Evolutionary conservation across 2,888 invertebrate species (phyloP), one percentile per base, ranked within the genome.

Genomic region (Dasysyrphus albostriatus): DNA sequence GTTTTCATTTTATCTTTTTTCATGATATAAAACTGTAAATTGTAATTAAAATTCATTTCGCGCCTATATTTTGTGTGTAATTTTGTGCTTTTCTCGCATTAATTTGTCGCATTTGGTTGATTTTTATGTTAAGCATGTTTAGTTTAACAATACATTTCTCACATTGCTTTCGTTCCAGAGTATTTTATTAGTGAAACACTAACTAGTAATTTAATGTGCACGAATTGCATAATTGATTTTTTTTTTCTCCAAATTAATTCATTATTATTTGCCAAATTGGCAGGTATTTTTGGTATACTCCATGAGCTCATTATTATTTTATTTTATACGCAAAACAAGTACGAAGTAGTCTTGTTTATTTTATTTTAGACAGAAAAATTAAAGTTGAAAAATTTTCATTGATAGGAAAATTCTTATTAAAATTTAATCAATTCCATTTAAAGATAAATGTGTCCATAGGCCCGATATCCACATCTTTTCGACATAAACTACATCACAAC

Each of bases 201-300:
- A 73, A 77, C 70, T 59, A 47, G 49, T 82, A 74, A 74, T 82
- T n/a, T 78, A 82, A 54, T 32, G 1, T 54, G 59, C 77, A 82
- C 69, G 74, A 65, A 82, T 78, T 81, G 85, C 63, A 85, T 82
- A 85, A 74, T 70, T 79, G 12, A 16, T 58, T 58, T 37, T 9
- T 19, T 58, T 58, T 34, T 61, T 14, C 5, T 61, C 14, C 3
- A 47, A 16, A 4, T 8, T 2, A 24, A 24, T 2, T 24, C 24
- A 24, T 34, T n/a, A 6, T 9, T 51, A 19, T 69, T 69, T 69
- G 69, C 51, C 19, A 39, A 70, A 39, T 39, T 39, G 39, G 3
- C 10, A n/a, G n/a, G n/a, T n/a, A n/a, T n/a, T n/a, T n/a, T n/a
- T n/a, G 5, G 32, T 32, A 32, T 32, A 34, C 34, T 34, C 34